These are phyloP conservation scores for Tupaia tana DNA, from an alignment of 2,113 vertebrate genomes.

Conservation along the genomic window DNA sequence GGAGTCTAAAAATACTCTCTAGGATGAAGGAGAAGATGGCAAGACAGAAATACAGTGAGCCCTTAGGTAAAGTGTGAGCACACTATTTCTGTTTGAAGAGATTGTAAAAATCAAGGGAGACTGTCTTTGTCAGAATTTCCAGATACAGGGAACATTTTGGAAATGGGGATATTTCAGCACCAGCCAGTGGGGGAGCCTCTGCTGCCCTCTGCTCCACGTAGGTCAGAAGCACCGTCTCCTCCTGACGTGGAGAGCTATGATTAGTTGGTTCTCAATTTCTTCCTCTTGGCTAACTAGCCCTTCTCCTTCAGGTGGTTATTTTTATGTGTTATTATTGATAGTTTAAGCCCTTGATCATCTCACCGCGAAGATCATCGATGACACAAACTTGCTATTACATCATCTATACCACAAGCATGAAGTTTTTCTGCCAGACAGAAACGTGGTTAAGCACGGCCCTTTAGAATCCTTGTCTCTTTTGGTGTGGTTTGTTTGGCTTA, in stretches of 20 bases:
- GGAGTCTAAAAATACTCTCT: neutral
- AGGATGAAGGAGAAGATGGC: neutral
- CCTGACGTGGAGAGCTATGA: neutral
- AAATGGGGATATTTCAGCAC: neutral
- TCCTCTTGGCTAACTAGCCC: neutral
- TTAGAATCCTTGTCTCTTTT: neutral
- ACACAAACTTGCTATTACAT: too few relatives aligned
- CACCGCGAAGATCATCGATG: neutral
- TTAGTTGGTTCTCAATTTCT: neutral
- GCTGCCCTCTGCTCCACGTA: neutral
- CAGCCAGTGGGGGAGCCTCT: too few relatives aligned
- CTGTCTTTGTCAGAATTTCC: neutral
- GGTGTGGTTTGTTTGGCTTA: neutral
- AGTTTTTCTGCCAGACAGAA: neutral
- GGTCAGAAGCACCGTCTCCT: too few relatives aligned
- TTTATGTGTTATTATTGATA: neutral
- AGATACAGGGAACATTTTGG: neutral
- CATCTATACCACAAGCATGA: neutral
- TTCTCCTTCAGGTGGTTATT: neutral
- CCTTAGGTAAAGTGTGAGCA: too few relatives aligned
- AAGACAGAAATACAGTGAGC: neutral
- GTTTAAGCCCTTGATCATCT: neutral
- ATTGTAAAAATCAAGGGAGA: neutral
- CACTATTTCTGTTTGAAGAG: neutral
- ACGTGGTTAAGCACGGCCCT: too few relatives aligned